Conservation (phyloP, 2,888 invertebrate genomes). For the Sceliomorpha sp. region DNA sequence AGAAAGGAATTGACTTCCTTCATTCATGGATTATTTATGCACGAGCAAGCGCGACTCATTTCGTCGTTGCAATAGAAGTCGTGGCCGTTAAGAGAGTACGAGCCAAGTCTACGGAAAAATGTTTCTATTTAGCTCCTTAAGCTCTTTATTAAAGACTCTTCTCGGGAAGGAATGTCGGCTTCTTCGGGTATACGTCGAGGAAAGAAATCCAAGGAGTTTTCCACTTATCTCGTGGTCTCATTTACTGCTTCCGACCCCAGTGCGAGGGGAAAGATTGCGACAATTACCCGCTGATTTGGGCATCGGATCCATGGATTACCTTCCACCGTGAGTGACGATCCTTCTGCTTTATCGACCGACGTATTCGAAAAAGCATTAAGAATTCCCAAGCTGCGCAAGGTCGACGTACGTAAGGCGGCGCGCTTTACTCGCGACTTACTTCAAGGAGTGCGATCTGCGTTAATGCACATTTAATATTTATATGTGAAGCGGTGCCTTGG, state of each 20-base stretch:
- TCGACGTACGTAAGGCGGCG: no score
- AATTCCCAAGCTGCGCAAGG: no score
- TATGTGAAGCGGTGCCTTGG: no score
- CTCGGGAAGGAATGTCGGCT: constrained; percentile 18
- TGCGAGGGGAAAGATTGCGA: constrained; percentile 66
- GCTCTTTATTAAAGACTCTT: constrained; percentile 72
- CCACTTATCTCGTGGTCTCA: constrained; percentile 23
- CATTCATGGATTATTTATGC: constrained; percentile 69
- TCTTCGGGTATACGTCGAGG: constrained; percentile 37
- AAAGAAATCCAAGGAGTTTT: constrained; percentile 42
- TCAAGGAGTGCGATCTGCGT: no score
- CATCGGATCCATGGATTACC: constrained; percentile 74
- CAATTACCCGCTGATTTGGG: constrained; percentile 79
- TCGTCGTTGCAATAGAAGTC: constrained; percentile 66
- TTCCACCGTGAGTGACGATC: constrained; percentile 73
- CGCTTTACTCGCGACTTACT: no score
- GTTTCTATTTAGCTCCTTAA: constrained; percentile 77
- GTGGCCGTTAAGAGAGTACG: constrained; percentile 54
- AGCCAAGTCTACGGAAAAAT: constrained; percentile 68
- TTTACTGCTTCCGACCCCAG: constrained; percentile 19
- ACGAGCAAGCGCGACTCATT: constrained; percentile 71
- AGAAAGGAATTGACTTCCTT: constrained; percentile 39
- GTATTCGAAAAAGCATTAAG: constrained; percentile 56
- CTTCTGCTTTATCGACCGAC: constrained; percentile 73
- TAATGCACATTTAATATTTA: no score